Base-by-base conservation (phyloP, 2,888 invertebrate species). In the Eupithecia vulgata region DNA sequence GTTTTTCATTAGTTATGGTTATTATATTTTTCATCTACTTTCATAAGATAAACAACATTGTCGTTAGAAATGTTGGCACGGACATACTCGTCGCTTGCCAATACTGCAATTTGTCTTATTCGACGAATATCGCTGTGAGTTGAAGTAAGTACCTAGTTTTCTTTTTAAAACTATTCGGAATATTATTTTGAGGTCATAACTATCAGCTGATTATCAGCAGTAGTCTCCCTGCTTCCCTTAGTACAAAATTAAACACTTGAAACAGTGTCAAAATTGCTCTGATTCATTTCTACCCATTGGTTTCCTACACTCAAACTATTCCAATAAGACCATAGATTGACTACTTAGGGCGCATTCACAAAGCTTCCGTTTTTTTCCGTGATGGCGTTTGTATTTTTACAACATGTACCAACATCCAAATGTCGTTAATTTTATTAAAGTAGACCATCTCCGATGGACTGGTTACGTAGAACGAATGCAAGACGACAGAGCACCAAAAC, bases 71-170 rank as follows among this genome's bases (percentile, higher is more conserved):
- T 65, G 15, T 65, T 65, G 65, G 65, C 65, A 65, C 65, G 5
- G 65, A 65, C 13, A 6, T 6, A 52, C 30, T 48, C 8, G 30
- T 15, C 30, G 37, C 64, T 21, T 64, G 52, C 72, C 52, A 68
- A 64, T 68, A 72, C 68, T 52, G 68, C 30, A 12, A 66, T 68
- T 64, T 71, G 65, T 65, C 65, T 65, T 65, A 65, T 65, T 65
- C 65, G 65, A 65, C 7, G 37, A 21, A 15, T 65, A 25, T 25
- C 25, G 21, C 57, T 57, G 12, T 25, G 57, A 57, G 25, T 57
- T 25, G n/a, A n/a, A 57, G 25, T 52, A 52, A 8, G 52, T 52
- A 52, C 21, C 45, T 52, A 52, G 10, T 57, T 12, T 57, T 21
- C 21, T 57, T 57, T 25, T 57, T 57, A 25, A 57, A 45, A 25